phyloP scores from a whole-genome alignment of 2,113 vertebrate species.

The Brachyhypopomus occidentalis region DNA sequence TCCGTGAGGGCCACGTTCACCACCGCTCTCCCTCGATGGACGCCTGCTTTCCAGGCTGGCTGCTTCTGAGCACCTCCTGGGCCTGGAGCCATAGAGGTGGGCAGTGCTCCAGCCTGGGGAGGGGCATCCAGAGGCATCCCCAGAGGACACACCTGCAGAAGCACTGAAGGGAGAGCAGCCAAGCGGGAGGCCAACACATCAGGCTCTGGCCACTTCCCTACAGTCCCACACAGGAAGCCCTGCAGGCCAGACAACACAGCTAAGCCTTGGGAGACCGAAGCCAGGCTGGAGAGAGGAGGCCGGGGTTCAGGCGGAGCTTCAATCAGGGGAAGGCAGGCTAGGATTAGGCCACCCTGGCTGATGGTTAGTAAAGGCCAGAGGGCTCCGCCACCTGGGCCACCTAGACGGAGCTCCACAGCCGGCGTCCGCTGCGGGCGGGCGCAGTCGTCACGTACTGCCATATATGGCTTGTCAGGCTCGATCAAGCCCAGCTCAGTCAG shows the following conservation, averaged over 20 bases:
- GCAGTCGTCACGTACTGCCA: constrained; percentile 82
- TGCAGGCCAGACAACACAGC: constrained; percentile 80
- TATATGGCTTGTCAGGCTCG: constrained; percentile 75
- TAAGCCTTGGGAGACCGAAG: constrained; percentile 85
- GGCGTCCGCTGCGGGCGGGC: constrained; percentile 76
- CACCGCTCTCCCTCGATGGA: constrained; percentile 84
- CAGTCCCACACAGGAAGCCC: constrained; percentile 77
- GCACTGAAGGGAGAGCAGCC: constrained; percentile 75
- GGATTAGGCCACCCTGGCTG: constrained; percentile 77
- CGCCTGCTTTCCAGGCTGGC: constrained; percentile 85
- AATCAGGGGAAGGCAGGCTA: constrained; percentile 84
- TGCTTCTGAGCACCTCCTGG: constrained; percentile 78
- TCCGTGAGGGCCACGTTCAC: constrained; percentile 83
- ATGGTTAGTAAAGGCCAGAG: constrained; percentile 89
- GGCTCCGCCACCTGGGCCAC: constrained; percentile 64
- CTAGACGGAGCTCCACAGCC: constrained; percentile 71
- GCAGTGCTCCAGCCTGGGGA: constrained; percentile 64
- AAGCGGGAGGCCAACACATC: constrained; percentile 77
- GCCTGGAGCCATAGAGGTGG: constrained; percentile 55
- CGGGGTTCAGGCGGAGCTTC: constrained; percentile 78
- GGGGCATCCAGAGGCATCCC: constrained; percentile 85
- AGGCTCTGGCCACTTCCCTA: constrained; percentile 68
- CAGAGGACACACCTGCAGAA: constrained; percentile 86
- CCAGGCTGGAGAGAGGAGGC: constrained; percentile 79
- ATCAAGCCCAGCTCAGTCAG: constrained; percentile 81